Evolutionary conservation across 2,113 vertebrate species (phyloP).

Genomic region (Taxidea taxus): DNA sequence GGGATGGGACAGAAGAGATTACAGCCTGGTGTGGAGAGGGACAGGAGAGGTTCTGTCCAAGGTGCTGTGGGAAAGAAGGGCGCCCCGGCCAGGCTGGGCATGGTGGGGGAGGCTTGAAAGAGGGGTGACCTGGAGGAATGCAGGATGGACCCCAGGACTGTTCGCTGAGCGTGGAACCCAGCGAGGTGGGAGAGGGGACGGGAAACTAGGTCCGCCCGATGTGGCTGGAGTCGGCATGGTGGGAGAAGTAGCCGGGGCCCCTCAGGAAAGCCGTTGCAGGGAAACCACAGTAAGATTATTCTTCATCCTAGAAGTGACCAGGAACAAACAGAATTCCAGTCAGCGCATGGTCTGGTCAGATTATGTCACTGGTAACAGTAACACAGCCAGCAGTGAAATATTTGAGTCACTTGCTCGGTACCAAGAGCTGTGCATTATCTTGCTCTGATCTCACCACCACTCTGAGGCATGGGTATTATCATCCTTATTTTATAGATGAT

Average conservation of each 20-base stretch:
- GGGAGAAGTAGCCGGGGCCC: not conserved
- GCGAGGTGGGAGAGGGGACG: not conserved
- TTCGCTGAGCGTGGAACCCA: fast-evolving
- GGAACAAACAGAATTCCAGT: not conserved
- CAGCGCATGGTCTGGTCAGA: not conserved
- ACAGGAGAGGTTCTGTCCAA: not conserved
- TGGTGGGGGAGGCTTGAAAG: not conserved
- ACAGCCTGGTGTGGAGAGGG: not conserved
- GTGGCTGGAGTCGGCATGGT: not conserved
- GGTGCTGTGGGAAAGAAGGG: not conserved
- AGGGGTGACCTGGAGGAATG: too few species aligned
- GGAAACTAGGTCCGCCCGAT: not conserved
- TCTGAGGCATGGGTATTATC: fast-evolving
- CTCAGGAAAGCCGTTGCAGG: not conserved
- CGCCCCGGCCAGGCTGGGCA: fast-evolving
- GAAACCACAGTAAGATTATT: not conserved
- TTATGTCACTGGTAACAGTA: too few species aligned
- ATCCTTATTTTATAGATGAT: not conserved
- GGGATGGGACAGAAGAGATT: not conserved
- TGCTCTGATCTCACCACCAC: too few species aligned
- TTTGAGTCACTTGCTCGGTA: not conserved
- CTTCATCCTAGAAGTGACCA: not conserved
- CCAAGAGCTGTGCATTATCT: not conserved
- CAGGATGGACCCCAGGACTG: not conserved
- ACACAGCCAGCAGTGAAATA: fast-evolving